A percentile compares a stretch with the other conserved stretches of the same genome.
phyloP scores from a whole-genome alignment of 64 coral and sea anemone genomes.

The Platygyra sinensis region DNA sequence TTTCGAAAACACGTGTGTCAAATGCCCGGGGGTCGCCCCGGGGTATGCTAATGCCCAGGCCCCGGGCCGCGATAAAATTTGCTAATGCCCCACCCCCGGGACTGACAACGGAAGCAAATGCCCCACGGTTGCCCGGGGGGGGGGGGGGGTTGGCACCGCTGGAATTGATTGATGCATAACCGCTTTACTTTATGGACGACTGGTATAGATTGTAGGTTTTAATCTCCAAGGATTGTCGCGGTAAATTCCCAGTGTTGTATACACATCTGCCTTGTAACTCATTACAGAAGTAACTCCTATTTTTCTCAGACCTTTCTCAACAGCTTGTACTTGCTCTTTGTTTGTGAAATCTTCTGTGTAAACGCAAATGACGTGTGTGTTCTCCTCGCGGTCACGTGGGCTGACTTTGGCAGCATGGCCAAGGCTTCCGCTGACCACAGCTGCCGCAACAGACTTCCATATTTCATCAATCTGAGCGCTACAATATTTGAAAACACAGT shows the following conservation, averaged over 20 bases:
- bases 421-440: not conserved
- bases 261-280: slow-evolving; percentile 24
- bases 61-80: too few species aligned
- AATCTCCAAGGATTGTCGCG: too few species aligned
- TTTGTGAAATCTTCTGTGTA: slow-evolving; percentile 36
- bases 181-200: too few species aligned
- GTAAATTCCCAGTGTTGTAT: slow-evolving; percentile 30
- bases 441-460: slow-evolving; percentile 10
- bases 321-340: not conserved
- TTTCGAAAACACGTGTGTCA: too few species aligned
- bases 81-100: too few species aligned
- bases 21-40: too few species aligned
- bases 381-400: not conserved
- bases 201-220: too few species aligned
- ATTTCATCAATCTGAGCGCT: not conserved
- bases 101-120: too few species aligned
- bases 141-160: too few species aligned
- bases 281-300: not conserved
- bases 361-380: not conserved
- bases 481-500: not conserved
- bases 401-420: not conserved
- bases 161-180: too few species aligned
- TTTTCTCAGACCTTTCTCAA: not conserved
- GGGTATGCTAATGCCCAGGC: too few species aligned
- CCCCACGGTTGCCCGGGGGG: too few species aligned